These are phyloP conservation scores for Mobula birostris DNA, from an alignment of 2,113 vertebrate species.

Conservation along the genomic window DNA sequence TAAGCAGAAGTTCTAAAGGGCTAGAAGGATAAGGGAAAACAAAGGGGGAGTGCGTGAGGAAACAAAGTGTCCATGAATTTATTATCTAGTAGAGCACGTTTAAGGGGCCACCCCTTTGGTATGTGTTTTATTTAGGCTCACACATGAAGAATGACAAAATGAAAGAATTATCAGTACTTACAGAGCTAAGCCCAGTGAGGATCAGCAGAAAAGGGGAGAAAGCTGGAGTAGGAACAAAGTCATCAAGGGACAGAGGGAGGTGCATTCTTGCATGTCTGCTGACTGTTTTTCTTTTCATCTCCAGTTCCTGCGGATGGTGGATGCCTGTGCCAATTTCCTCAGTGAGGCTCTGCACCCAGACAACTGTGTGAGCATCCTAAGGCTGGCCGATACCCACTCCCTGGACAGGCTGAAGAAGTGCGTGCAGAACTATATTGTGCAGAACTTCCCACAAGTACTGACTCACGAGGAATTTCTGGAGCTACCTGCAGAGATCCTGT, in stretches of 20 bases:
- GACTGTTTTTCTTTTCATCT: background rate
- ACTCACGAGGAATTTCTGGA: slow-evolving; percentile 78
- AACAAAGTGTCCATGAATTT: too few relatives aligned
- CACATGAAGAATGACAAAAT: background rate
- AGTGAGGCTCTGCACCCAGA: slow-evolving; percentile 76
- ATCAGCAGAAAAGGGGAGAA: background rate
- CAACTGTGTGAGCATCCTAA: slow-evolving; percentile 82
- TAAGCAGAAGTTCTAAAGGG: too few relatives aligned
- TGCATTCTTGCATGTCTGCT: background rate
- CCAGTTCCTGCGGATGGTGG: slow-evolving; percentile 86
- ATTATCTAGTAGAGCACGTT: too few relatives aligned
- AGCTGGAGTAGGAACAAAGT: too few relatives aligned
- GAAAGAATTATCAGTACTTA: background rate
- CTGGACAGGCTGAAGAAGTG: slow-evolving; percentile 64
- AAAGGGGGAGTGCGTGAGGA: too few relatives aligned
- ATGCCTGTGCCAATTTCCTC: slow-evolving; percentile 79
- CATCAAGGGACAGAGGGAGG: background rate
- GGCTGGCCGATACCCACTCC: slow-evolving; percentile 75
- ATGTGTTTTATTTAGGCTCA: background rate
- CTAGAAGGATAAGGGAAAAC: too few relatives aligned
- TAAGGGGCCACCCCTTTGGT: too few relatives aligned
- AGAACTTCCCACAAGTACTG: slow-evolving; percentile 77
- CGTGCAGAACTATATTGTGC: slow-evolving; percentile 75
- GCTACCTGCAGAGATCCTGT: slow-evolving; percentile 66
- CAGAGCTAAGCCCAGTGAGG: background rate